Percentiles rank a stretch among this genome's conserved stretches.
phyloP scores from a whole-genome alignment of 2,888 invertebrate species.

The Thymelicus acteon region DNA sequence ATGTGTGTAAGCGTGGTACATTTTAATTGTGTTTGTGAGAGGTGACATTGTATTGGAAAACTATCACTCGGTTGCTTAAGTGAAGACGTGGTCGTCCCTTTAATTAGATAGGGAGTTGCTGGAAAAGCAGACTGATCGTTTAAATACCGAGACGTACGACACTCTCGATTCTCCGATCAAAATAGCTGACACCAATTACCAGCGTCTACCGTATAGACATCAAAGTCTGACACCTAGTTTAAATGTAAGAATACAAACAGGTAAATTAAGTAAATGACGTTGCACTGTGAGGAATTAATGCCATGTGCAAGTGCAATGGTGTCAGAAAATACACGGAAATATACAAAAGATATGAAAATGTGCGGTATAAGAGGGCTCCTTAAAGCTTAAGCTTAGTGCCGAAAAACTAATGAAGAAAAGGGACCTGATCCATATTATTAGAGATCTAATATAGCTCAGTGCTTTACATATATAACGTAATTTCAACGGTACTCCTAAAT shows the following conservation, averaged over 20 bases:
- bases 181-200: conserved; percentile 12
- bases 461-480: too few species aligned
- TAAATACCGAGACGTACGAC: conserved; percentile 34
- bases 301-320: too few species aligned
- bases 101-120: conserved; percentile 38
- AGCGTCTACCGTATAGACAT: not conserved
- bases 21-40: conserved; percentile 65
- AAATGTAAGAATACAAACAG: conserved; percentile 16
- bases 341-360: not conserved
- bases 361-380: too few species aligned
- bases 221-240: not conserved
- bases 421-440: too few species aligned
- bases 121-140: conserved; percentile 27
- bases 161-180: conserved; percentile 24
- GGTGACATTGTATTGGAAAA: conserved; percentile 69
- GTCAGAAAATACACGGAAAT: not conserved
- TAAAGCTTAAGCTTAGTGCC: too few species aligned
- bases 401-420: too few species aligned
- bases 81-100: conserved; percentile 39
- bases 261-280: conserved; percentile 16
- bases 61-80: conserved; percentile 60
- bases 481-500: too few species aligned
- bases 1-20: conserved; percentile 62
- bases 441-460: too few species aligned
- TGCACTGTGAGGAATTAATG: not conserved